Evolutionary conservation across 64 coral and sea anemone genomes (phyloP).

Genomic region (Orbicella faveolata): DNA sequence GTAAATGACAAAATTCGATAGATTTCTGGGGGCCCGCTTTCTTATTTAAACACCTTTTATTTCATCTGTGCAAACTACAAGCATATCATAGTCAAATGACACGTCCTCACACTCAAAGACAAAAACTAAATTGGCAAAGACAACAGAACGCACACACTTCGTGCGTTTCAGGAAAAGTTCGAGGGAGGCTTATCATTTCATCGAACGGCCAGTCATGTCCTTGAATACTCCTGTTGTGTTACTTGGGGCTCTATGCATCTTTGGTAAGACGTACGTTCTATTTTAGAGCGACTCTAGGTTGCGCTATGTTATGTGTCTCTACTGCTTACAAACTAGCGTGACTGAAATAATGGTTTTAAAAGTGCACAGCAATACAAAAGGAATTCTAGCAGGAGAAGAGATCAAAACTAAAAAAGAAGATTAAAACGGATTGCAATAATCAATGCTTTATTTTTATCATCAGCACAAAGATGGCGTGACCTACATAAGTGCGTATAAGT

Average conservation of each 20-base stretch:
- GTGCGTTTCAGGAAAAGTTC: neutral
- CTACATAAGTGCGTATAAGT: too few relatives aligned
- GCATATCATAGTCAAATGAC: neutral
- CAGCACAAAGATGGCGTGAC: too few relatives aligned
- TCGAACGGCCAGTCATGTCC: neutral
- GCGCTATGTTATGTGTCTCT: too few relatives aligned
- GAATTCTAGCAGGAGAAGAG: too few relatives aligned
- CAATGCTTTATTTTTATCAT: too few relatives aligned
- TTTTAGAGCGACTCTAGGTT: too few relatives aligned
- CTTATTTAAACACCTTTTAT: constrained; percentile 5
- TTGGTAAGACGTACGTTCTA: neutral
- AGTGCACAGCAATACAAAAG: too few relatives aligned
- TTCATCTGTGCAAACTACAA: neutral
- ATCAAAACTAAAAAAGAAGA: too few relatives aligned
- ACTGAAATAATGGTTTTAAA: too few relatives aligned
- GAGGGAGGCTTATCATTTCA: neutral
- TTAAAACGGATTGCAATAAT: too few relatives aligned
- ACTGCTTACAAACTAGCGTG: too few relatives aligned
- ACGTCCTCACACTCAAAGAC: neutral
- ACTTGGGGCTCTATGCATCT: neutral
- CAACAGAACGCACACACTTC: neutral
- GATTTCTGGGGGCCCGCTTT: neutral
- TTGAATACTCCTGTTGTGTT: neutral
- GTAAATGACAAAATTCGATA: neutral
- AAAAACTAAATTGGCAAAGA: neutral